These are phyloP conservation scores for Pardalotus punctatus DNA, from an alignment of 2,113 vertebrate genomes.

Conservation along the genomic window DNA sequence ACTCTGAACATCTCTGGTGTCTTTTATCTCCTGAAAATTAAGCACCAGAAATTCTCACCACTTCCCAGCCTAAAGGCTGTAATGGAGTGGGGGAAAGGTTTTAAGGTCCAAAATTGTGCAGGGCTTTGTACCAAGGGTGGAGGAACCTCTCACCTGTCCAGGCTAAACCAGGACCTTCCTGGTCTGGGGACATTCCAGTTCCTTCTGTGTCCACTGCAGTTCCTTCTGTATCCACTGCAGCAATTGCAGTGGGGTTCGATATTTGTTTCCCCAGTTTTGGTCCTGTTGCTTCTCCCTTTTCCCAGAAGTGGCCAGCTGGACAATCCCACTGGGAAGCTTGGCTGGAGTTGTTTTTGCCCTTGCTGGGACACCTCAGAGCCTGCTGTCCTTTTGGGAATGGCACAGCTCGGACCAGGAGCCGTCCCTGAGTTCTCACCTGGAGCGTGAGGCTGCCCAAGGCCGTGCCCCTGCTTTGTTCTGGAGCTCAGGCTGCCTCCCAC, in stretches of 20 bases:
- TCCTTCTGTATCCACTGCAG: not conserved
- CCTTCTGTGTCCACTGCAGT: not conserved
- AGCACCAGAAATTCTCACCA: accelerated
- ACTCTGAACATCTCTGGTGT: accelerated
- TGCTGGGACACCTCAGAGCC: accelerated
- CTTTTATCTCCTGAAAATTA: not conserved
- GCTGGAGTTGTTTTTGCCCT: accelerated
- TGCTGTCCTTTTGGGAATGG: accelerated
- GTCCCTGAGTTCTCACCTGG: no score
- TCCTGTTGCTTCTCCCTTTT: not conserved
- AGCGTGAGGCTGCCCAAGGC: no score
- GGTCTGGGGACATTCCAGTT: not conserved
- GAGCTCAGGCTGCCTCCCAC: accelerated
- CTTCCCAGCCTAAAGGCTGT: accelerated
- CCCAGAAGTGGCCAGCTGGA: no score
- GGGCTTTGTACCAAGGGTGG: not conserved
- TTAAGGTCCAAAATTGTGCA: not conserved
- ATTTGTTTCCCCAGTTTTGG: accelerated
- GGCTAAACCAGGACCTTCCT: not conserved
- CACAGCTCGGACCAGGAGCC: no score
- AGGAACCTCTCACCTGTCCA: not conserved
- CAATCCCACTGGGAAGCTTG: not conserved
- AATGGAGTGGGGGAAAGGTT: not conserved
- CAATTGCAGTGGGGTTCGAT: accelerated
- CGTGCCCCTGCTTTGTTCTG: accelerated